A percentile compares a stretch with the other conserved stretches of the same genome.
Conservation (phyloP, 2,888 invertebrate species). For the Acleris literana region DNA sequence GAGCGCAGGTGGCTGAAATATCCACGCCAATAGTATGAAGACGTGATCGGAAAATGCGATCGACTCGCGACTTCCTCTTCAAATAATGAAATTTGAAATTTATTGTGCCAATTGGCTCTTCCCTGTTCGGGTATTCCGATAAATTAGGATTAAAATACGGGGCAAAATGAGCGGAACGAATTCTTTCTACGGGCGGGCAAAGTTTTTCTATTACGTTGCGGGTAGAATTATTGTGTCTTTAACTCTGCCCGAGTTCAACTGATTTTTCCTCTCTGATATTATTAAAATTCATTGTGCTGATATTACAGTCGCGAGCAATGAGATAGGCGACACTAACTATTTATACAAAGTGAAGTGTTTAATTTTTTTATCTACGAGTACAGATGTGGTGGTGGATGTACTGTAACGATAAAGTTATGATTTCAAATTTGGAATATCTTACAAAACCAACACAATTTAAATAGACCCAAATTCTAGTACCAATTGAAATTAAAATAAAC, state of each 20-base stretch:
- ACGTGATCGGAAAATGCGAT: slow-evolving; percentile 80
- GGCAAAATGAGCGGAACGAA: slow-evolving; percentile 32
- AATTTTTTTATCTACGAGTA: no score
- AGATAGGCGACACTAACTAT: no score
- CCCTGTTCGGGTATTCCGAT: slow-evolving; percentile 66
- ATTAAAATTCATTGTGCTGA: no score
- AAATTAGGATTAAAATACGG: slow-evolving; percentile 56
- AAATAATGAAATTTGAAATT: slow-evolving; percentile 82
- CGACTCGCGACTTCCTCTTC: slow-evolving; percentile 77
- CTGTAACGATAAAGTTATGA: no score
- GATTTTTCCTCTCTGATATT: neutral
- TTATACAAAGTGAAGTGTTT: no score
- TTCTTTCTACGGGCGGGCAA: slow-evolving; percentile 30
- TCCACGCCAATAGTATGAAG: slow-evolving; percentile 79
- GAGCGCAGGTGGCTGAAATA: slow-evolving; percentile 80
- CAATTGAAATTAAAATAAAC: no score
- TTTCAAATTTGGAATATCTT: no score
- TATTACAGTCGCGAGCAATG: no score
- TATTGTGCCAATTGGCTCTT: slow-evolving; percentile 72
- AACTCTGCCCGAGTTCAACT: slow-evolving; percentile 6
- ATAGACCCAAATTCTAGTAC: no score
- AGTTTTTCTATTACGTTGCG: slow-evolving; percentile 36
- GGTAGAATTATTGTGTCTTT: slow-evolving; percentile 27
- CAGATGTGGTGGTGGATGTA: no score
- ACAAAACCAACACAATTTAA: no score